Conservation (phyloP, 2,113 vertebrate genomes). For the Tricholaema leucomelas region DNA sequence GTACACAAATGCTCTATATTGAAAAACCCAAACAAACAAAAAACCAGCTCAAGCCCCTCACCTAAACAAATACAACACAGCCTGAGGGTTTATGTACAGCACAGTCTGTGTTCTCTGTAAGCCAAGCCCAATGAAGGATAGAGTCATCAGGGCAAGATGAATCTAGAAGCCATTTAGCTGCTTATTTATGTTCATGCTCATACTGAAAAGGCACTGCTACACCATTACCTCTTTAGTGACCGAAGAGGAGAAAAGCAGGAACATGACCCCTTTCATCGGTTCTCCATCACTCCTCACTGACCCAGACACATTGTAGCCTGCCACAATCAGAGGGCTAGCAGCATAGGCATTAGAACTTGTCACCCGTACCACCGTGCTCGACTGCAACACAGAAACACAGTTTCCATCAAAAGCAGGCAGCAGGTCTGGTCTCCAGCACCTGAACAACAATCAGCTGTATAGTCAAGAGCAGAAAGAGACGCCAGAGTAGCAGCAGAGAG, state of each 20-base stretch:
- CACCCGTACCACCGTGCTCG: constrained; percentile 84
- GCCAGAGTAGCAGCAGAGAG: neutral
- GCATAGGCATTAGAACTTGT: constrained; percentile 87
- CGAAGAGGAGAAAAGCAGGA: constrained; percentile 90
- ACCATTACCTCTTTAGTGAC: constrained; percentile 84
- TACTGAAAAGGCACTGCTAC: neutral
- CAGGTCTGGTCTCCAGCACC: neutral
- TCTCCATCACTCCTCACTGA: constrained; percentile 96
- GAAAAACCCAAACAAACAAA: neutral
- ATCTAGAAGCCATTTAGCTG: neutral
- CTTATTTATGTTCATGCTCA: neutral
- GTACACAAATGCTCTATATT: neutral
- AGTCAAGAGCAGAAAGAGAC: neutral
- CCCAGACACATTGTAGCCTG: constrained; percentile 93
- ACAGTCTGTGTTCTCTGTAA: neutral
- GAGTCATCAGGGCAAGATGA: neutral
- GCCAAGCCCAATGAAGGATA: neutral
- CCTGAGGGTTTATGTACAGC: neutral
- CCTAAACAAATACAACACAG: neutral
- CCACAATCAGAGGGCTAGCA: constrained; percentile 84
- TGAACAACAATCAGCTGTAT: neutral
- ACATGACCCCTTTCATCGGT: constrained; percentile 97
- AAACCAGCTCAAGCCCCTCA: neutral
- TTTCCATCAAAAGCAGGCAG: neutral
- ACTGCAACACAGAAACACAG: constrained; percentile 70